Evolutionary conservation across 2,888 invertebrate genomes (phyloP), one percentile per base, ranked within the genome.

Genomic region (Limnephilus lunatus): DNA sequence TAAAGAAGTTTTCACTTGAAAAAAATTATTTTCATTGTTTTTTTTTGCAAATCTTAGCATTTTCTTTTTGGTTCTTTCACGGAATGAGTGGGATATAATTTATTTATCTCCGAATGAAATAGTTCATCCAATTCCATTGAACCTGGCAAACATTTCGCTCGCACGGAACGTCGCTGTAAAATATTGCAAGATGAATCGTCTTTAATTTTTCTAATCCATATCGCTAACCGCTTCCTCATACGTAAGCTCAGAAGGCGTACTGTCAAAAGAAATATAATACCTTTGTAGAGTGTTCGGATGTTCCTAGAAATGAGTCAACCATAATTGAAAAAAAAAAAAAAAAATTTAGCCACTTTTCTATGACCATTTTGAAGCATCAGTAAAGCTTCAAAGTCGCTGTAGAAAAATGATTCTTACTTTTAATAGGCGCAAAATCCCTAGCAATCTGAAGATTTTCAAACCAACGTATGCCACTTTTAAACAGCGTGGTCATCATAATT

Each of bases 121-220:
- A 68, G 25, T 68, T 68, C 25, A 68, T 14, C 14, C 15, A 53
- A 53, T 25, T 25, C 25, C 68, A 25, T 25, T 68, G 68, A 68
- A 25, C 25, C 68, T 19, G 2, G 83, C 83, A 83, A 83, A 35
- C 15, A 25, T 35, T 83, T 25, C 31, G 19, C 83, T 83, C 4
- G 83, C 30, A 83, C 31, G 35, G 11, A 83, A 83, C 9, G 83
- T 83, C 83, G 3, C 35, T 83, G 32, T 83, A 83, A 83, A 83
- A 83, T 83, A 83, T 83, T 83, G 31, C 35, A 83, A 35, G 83
- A 83, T 83, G 83, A 83, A 83, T 83, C 5, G 32, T 83, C 83
- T 35, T 35, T 31, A 31, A 35, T 83, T 83, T 83, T 83, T 83
- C 83, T 83, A 83, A 83, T 83, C 83, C 83, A 35, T 15, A 83